These are phyloP conservation scores for Dipodomys merriami DNA, from an alignment of 2,113 vertebrate genomes.

Conservation along the genomic window DNA sequence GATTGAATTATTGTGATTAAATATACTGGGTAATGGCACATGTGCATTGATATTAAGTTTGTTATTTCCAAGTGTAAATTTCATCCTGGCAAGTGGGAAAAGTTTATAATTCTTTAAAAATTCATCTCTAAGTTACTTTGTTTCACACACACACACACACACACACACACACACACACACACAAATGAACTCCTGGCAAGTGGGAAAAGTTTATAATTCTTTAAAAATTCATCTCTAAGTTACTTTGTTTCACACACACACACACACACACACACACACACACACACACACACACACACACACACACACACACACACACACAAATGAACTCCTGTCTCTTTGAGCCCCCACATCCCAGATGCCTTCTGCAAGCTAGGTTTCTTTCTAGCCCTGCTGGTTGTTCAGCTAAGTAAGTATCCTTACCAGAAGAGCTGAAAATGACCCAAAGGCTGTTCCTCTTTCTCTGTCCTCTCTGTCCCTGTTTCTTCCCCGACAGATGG, in stretches of 20 bases:
- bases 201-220: too few species aligned
- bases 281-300: too few species aligned
- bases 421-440: not conserved
- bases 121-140: not conserved
- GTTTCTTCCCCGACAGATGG: not conserved
- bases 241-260: too few species aligned
- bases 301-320: too few species aligned
- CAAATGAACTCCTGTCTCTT: not conserved
- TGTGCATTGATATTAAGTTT: not conserved
- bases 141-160: too few species aligned
- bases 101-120: not conserved
- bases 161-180: too few species aligned
- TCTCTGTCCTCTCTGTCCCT: not conserved
- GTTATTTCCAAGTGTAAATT: conserved; percentile 24
- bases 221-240: too few species aligned
- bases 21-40: not conserved
- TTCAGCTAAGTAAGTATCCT: not conserved
- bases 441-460: not conserved
- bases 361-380: not conserved
- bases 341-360: not conserved
- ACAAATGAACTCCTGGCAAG: too few species aligned
- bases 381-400: not conserved
- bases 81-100: not conserved
- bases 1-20: not conserved
- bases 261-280: too few species aligned